These are phyloP conservation scores for Drosophila atripex DNA, from an alignment of 2,888 invertebrate species.

Conservation along the genomic window DNA sequence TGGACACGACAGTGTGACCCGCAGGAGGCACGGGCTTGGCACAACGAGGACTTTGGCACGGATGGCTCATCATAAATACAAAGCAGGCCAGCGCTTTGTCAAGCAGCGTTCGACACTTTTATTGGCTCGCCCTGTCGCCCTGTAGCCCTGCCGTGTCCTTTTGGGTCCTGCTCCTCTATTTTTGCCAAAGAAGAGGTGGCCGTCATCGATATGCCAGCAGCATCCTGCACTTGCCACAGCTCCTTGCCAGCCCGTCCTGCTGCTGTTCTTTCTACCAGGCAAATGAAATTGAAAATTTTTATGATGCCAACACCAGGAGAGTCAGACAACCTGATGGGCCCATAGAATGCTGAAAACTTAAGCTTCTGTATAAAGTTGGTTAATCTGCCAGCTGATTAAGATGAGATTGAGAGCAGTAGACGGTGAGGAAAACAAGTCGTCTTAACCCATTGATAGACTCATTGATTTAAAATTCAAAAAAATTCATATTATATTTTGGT, in stretches of 20 bases:
- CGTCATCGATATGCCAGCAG: conserved; percentile 64
- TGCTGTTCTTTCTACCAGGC: conserved; percentile 62
- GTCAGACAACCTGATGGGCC: conserved; percentile 12
- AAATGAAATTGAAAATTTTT: conserved; percentile 79
- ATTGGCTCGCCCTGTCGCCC: conserved; percentile 60
- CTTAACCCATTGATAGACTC: neutral
- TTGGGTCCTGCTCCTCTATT: conserved; percentile 36
- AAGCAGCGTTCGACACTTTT: conserved; percentile 72
- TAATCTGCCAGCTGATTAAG: conserved; percentile 74
- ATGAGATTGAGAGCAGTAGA: conserved; percentile 29
- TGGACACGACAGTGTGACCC: conserved; percentile 29
- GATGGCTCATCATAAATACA: conserved; percentile 75
- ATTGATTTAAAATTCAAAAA: too few species aligned
- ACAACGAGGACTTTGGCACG: conserved; percentile 45
- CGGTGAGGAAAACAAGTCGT: neutral
- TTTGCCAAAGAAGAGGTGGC: conserved; percentile 51
- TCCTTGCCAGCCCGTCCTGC: conserved; percentile 6
- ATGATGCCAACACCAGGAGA: conserved; percentile 62
- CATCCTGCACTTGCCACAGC: conserved; percentile 50
- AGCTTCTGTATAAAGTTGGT: conserved; percentile 74
- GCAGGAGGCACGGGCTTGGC: conserved; percentile 39
- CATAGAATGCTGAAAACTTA: conserved; percentile 64
- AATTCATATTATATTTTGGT: neutral
- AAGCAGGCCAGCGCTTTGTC: conserved; percentile 75
- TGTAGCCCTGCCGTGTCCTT: conserved; percentile 11